Conservation (phyloP, 2,797 vertebrate genomes). For the Melanogrammus aeglefinus region DNA sequence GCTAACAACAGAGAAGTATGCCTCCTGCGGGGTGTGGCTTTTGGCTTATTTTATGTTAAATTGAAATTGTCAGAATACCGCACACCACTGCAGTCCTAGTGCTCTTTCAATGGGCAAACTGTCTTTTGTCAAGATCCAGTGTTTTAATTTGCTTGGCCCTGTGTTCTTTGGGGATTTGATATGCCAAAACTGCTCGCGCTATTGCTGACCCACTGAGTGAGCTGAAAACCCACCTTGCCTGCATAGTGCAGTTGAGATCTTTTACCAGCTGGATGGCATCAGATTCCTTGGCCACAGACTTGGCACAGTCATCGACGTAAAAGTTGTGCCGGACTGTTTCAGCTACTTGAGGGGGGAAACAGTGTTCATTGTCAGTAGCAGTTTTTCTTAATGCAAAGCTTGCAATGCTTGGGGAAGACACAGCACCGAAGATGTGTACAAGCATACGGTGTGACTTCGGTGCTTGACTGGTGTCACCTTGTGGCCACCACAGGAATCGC, state of each 20-base stretch:
- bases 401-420: not conserved
- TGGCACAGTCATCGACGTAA: not conserved
- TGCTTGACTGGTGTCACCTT: not conserved
- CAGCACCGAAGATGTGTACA: not conserved
- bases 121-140: not conserved
- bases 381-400: not conserved
- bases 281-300: not conserved
- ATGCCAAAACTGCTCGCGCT: not conserved
- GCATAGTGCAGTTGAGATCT: not conserved
- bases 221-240: not conserved
- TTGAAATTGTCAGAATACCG: not conserved
- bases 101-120: not conserved
- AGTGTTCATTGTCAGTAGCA: not conserved
- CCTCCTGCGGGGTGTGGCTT: not conserved
- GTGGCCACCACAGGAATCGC: not conserved
- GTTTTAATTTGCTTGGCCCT: not conserved
- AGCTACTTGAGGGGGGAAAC: not conserved
- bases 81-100: not conserved
- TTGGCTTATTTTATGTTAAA: not conserved
- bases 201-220: not conserved
- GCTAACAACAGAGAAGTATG: not conserved
- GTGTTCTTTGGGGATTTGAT: not conserved
- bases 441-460: not conserved
- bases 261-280: not conserved
- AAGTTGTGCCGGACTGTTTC: not conserved